Conservation (phyloP, 1,140 invertebrate species). For the Drosophila seguyi region DNA sequence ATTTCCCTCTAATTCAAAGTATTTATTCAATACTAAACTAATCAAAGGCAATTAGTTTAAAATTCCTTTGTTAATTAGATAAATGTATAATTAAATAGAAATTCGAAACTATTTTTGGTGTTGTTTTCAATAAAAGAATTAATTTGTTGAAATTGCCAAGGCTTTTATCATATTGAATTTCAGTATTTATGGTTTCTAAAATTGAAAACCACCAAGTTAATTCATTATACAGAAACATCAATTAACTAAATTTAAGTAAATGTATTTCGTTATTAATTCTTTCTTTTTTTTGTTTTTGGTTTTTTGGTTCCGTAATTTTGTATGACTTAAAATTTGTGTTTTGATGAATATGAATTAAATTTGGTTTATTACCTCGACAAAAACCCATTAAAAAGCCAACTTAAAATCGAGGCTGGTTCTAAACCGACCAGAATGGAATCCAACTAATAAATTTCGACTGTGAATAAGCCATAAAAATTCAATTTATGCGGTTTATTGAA, state of each 20-base stretch:
- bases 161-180: constrained; percentile 18
- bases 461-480: constrained; percentile 45
- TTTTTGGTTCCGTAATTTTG: constrained; percentile 11
- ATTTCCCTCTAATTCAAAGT: background rate
- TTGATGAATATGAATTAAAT: constrained; percentile 54
- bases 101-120: background rate
- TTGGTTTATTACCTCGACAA: constrained; percentile 28
- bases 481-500: constrained; percentile 55
- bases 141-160: constrained; percentile 6
- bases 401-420: constrained; percentile 21
- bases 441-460: constrained; percentile 41
- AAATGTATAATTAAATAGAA: background rate
- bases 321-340: constrained; percentile 6
- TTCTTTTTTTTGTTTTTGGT: background rate
- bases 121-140: background rate
- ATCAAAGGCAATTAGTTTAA: background rate
- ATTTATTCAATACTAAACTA: background rate
- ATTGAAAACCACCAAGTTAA: background rate
- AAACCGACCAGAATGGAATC: constrained; percentile 32
- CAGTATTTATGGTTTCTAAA: background rate
- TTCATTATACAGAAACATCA: background rate
- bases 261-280: constrained; percentile 24
- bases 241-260: constrained; percentile 14
- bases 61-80: background rate
- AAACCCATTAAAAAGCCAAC: constrained; percentile 29